A percentile compares a stretch with the other conserved stretches of the same genome.
phyloP scores from a whole-genome alignment of 2,888 invertebrate species.

The Cremastinae sp. region DNA sequence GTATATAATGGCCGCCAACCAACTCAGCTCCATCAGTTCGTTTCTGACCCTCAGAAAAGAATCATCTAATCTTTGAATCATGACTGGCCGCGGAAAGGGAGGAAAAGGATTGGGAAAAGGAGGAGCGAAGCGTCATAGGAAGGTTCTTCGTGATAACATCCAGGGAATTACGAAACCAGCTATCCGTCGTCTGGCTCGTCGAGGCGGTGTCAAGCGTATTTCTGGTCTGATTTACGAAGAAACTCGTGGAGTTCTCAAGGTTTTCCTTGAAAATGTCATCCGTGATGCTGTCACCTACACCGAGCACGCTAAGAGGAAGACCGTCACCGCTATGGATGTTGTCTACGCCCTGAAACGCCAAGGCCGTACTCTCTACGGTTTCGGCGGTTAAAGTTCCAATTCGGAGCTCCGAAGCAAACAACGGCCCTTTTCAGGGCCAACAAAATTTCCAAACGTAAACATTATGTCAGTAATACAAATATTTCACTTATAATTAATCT shows the following conservation, averaged over 20 bases:
- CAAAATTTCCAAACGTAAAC: slow-evolving; percentile 18
- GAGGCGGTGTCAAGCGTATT: slow-evolving; percentile 80
- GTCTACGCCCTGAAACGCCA: slow-evolving; percentile 92
- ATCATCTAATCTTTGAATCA: no score
- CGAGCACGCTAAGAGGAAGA: slow-evolving; percentile 93
- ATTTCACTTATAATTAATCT: no score
- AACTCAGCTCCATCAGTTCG: no score
- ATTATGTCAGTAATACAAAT: no score
- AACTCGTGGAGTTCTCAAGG: slow-evolving; percentile 86
- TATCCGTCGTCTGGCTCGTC: slow-evolving; percentile 87
- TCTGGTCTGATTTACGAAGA: slow-evolving; percentile 54
- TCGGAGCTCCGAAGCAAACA: slow-evolving; percentile 1
- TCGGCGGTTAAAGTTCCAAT: slow-evolving; percentile 84
- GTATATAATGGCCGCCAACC: no score
- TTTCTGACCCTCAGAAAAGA: no score
- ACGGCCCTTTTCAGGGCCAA: slow-evolving; percentile 60
- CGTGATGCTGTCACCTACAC: slow-evolving; percentile 93
- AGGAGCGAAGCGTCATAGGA: no score
- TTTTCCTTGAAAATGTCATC: slow-evolving; percentile 92
- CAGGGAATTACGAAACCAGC: slow-evolving; percentile 91
- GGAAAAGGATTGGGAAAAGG: no score
- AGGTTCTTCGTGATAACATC: slow-evolving; percentile 90
- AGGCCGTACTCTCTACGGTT: slow-evolving; percentile 91
- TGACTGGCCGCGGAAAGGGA: no score
- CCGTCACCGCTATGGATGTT: slow-evolving; percentile 94